phyloP scores from a whole-genome alignment of 1,140 invertebrate genomes.

The Galleria mellonella region DNA sequence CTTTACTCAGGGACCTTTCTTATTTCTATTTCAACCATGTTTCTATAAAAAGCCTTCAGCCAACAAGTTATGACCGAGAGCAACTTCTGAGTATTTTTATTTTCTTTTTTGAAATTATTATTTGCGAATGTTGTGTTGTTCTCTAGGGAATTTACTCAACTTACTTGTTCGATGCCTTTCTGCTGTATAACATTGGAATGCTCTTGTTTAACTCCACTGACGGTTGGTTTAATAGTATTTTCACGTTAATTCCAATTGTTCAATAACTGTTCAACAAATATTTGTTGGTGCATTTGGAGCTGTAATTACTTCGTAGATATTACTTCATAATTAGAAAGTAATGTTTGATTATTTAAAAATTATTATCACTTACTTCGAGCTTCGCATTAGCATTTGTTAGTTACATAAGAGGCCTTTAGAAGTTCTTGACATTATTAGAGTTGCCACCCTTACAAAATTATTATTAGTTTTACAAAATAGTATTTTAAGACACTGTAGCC shows the following conservation, averaged over 20 bases:
- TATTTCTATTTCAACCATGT: constrained; percentile 16
- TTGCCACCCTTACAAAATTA: too few relatives aligned
- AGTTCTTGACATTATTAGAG: too few relatives aligned
- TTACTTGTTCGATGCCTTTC: constrained; percentile 27
- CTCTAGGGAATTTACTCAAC: constrained; percentile 20
- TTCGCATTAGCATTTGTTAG: too few relatives aligned
- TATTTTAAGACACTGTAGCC: too few relatives aligned
- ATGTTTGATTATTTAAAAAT: too few relatives aligned
- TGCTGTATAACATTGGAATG: constrained; percentile 22
- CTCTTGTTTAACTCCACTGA: constrained; percentile 23
- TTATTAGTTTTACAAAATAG: too few relatives aligned
- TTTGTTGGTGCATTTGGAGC: too few relatives aligned
- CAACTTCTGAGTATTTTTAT: constrained; percentile 28
- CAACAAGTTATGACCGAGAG: constrained; percentile 30
- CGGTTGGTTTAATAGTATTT: constrained; percentile 10
- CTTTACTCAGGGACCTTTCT: constrained; percentile 6
- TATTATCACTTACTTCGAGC: too few relatives aligned
- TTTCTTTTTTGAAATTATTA: constrained; percentile 24
- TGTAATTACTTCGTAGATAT: too few relatives aligned
- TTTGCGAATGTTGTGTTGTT: constrained; percentile 31
- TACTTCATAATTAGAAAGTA: too few relatives aligned
- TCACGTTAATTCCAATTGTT: constrained; percentile 15
- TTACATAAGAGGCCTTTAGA: too few relatives aligned
- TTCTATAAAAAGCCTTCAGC: constrained; percentile 32
- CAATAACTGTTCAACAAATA: constrained; percentile 11